Evolutionary conservation across 2,113 vertebrate genomes (phyloP).

Genomic region (Dipodomys ordii): DNA sequence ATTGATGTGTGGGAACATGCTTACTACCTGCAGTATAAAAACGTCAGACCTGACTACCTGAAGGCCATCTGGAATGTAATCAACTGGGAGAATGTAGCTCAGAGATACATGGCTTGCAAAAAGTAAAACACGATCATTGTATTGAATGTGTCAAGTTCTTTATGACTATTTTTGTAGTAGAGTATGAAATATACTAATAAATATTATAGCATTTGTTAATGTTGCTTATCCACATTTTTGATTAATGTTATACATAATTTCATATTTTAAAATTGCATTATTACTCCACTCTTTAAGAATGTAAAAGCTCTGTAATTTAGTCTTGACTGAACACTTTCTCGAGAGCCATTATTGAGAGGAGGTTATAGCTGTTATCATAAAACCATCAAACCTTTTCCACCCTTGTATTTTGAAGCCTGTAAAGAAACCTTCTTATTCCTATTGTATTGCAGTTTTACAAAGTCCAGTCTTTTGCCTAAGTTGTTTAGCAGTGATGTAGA

Average conservation of each 20-base stretch:
- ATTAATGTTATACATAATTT: conserved; percentile 70
- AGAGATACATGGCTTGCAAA: conserved; percentile 91
- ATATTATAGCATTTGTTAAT: conserved; percentile 67
- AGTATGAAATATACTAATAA: conserved; percentile 47
- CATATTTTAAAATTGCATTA: conserved; percentile 48
- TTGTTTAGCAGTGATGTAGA: conserved; percentile 41
- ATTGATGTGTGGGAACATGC: conserved; percentile 99
- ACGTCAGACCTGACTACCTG: conserved; percentile 97
- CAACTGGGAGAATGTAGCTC: conserved; percentile 96
- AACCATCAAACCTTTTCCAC: neutral
- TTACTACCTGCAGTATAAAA: conserved; percentile 99
- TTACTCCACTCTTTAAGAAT: conserved; percentile 40
- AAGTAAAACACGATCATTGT: conserved; percentile 86
- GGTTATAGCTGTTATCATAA: neutral
- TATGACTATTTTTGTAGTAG: conserved; percentile 69
- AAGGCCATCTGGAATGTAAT: conserved; percentile 98
- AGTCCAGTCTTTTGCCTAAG: neutral
- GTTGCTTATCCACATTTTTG: conserved; percentile 71
- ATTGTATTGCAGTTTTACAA: neutral
- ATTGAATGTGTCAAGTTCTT: conserved; percentile 58
- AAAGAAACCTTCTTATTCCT: neutral
- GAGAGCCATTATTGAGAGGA: neutral
- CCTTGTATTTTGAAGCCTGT: neutral
- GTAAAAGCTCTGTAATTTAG: conserved; percentile 39
- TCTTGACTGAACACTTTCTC: conserved; percentile 34